Percentiles rank a stretch among this genome's conserved stretches.
These are phyloP conservation scores for Pararge aegeria DNA, from an alignment of 1,140 invertebrate species.

Conservation along the genomic window DNA sequence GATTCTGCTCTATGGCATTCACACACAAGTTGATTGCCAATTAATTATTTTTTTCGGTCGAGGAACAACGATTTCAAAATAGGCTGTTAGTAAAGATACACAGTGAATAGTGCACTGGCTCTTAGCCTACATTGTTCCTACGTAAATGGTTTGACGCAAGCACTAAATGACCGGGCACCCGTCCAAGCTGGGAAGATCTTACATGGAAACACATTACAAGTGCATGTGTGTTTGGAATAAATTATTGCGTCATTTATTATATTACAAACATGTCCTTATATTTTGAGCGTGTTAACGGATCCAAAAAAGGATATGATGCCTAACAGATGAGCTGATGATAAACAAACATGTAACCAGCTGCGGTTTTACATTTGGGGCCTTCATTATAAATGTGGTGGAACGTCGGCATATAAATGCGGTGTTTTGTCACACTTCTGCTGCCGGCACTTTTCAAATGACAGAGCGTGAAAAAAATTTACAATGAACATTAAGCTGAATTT, in stretches of 20 bases:
- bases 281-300: neutral
- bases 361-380: too few species aligned
- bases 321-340: neutral
- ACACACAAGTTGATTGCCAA: too few species aligned
- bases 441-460: too few species aligned
- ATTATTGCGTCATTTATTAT: neutral
- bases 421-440: too few species aligned
- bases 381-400: too few species aligned
- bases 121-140: neutral
- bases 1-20: too few species aligned
- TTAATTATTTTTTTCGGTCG: too few species aligned
- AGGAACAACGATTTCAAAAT: too few species aligned
- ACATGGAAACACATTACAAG: slow-evolving; percentile 20
- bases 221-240: neutral
- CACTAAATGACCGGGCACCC: slow-evolving; percentile 1
- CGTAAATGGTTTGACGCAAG: slow-evolving; percentile 18
- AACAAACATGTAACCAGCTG: neutral
- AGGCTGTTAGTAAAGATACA: too few species aligned
- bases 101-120: neutral
- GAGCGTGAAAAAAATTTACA: too few species aligned
- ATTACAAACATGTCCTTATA: neutral
- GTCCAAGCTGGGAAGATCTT: slow-evolving; percentile 19
- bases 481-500: too few species aligned
- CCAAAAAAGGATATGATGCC: neutral
- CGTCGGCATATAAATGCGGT: too few species aligned